phyloP scores from a whole-genome alignment of 2,888 invertebrate species.

The Erebia aethiops region DNA sequence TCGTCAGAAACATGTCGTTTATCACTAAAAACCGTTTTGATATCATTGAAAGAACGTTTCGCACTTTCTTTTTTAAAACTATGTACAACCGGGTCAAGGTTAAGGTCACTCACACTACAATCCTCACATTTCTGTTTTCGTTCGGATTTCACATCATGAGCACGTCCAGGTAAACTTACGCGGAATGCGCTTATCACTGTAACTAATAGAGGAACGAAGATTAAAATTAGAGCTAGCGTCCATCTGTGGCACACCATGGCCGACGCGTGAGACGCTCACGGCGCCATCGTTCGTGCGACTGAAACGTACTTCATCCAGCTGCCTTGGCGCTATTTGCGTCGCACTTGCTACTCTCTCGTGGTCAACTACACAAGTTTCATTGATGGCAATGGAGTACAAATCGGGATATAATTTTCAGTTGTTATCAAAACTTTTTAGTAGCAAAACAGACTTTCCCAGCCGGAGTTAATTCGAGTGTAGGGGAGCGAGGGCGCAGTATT shows the following conservation, averaged over 20 bases:
- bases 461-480: conserved; percentile 86
- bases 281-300: conserved; percentile 75
- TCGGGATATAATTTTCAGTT: conserved; percentile 54
- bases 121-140: conserved; percentile 69
- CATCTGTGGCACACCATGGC: conserved; percentile 76
- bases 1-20: conserved; percentile 56
- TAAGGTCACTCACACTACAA: conserved; percentile 67
- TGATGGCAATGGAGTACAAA: conserved; percentile 56
- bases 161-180: conserved; percentile 70
- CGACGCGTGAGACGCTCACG: conserved; percentile 71
- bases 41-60: conserved; percentile 58
- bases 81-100: conserved; percentile 60
- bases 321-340: conserved; percentile 66
- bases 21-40: conserved; percentile 60
- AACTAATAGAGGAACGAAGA: conserved; percentile 73
- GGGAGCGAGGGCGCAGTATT: conserved; percentile 81
- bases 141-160: conserved; percentile 53
- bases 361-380: conserved; percentile 60
- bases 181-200: conserved; percentile 82
- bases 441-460: conserved; percentile 69
- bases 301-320: conserved; percentile 57
- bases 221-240: conserved; percentile 77
- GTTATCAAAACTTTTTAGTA: conserved; percentile 55
- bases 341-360: conserved; percentile 58
- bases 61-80: conserved; percentile 71